phyloP scores from a whole-genome alignment of 2,888 invertebrate species.

The Drosophila tanythrix region DNA sequence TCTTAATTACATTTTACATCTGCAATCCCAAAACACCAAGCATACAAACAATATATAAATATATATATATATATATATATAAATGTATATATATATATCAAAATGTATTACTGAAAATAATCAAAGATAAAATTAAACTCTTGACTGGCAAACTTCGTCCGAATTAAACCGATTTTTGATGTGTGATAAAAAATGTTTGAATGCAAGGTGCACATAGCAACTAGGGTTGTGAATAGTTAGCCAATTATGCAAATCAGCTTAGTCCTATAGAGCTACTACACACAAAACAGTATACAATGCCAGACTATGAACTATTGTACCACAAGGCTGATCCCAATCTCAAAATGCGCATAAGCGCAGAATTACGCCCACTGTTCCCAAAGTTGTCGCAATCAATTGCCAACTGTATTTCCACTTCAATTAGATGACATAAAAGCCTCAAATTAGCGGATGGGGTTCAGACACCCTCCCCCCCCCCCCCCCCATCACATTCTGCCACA shows the following conservation, averaged over 20 bases:
- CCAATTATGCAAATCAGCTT: constrained; percentile 64
- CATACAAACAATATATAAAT: no score
- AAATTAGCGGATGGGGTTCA: constrained; percentile 62
- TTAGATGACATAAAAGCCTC: constrained; percentile 69
- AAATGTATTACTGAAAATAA: neutral
- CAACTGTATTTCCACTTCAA: constrained; percentile 60
- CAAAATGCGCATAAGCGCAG: constrained; percentile 15
- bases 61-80: neutral
- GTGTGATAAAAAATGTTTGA: neutral
- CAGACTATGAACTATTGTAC: constrained; percentile 8
- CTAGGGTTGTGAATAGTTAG: constrained; percentile 8
- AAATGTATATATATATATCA: neutral
- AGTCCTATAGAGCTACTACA: neutral
- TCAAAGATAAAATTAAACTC: neutral
- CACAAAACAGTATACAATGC: neutral
- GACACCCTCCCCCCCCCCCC: constrained; percentile 4
- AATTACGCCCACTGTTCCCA: constrained; percentile 19
- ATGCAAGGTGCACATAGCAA: constrained; percentile 20
- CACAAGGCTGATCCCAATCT: constrained; percentile 32
- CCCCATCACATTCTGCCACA: neutral
- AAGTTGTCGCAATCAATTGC: constrained; percentile 55
- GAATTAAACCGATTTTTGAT: neutral
- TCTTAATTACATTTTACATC: neutral
- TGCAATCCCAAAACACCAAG: neutral
- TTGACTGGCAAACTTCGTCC: neutral